Evolutionary conservation across 2,113 vertebrate species (phyloP).

Genomic region (Psammodynastes pulverulentus): DNA sequence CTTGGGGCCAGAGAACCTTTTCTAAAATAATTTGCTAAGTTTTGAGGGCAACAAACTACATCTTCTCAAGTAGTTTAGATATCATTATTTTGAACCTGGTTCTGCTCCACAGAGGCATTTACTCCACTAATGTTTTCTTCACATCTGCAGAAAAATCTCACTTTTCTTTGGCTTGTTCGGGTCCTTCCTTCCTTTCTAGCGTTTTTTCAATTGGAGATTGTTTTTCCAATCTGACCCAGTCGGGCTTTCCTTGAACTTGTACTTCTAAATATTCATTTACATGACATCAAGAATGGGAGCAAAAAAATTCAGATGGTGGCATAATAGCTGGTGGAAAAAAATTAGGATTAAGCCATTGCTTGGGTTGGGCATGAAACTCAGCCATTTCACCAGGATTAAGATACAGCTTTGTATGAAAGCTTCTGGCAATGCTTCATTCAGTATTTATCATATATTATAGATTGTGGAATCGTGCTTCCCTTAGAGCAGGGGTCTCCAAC

Average conservation of each 20-base stretch:
- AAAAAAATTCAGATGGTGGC: conserved; percentile 3
- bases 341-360: background rate
- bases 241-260: conserved; percentile 1
- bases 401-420: accelerated
- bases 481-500: background rate
- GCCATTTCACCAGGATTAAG: background rate
- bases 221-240: background rate
- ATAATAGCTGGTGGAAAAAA: background rate
- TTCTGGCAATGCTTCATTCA: background rate
- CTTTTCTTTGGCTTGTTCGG: background rate
- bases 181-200: conserved; percentile 29
- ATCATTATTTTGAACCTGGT: conserved; percentile 29
- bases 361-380: background rate
- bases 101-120: conserved; percentile 29
- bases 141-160: conserved; percentile 10
- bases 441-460: background rate
- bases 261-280: conserved; percentile 40
- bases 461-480: background rate
- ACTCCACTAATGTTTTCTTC: conserved; percentile 29
- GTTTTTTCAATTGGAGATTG: conserved; percentile 39
- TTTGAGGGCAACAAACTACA: background rate
- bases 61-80: conserved; percentile 21
- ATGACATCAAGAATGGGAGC: conserved; percentile 17
- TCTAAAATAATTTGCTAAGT: conserved; percentile 21
- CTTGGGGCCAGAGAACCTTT: conserved; percentile 11